Evolutionary conservation across 2,888 invertebrate genomes (phyloP).

Genomic region (Malthinus seriepunctatus): DNA sequence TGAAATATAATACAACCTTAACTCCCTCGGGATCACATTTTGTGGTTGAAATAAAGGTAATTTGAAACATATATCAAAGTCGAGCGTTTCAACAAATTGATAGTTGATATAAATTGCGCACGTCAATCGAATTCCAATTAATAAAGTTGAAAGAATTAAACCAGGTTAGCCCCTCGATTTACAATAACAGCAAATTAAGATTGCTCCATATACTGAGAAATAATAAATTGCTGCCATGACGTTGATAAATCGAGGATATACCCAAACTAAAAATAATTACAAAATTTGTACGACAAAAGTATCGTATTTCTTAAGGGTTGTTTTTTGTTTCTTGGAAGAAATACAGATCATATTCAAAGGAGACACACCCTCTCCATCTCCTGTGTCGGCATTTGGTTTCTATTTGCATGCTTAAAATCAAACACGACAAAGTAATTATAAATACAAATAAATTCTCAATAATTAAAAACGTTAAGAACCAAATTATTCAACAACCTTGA

Average conservation of each 20-base stretch:
- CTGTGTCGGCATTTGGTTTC: constrained; percentile 18
- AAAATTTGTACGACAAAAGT: constrained; percentile 14
- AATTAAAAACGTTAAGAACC: background rate
- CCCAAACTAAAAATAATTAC: background rate
- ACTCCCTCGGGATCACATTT: constrained; percentile 1
- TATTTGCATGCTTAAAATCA: background rate
- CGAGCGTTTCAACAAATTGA: constrained; percentile 8
- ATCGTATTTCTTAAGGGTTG: constrained; percentile 26
- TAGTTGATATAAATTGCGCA: constrained; percentile 22
- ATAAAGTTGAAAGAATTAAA: constrained; percentile 34
- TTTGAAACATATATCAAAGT: background rate
- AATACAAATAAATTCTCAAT: too few species aligned
- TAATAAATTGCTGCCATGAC: constrained; percentile 25
- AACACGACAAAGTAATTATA: too few species aligned
- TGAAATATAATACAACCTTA: background rate
- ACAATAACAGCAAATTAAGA: constrained; percentile 28
- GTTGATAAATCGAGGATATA: constrained; percentile 12
- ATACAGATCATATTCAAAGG: background rate
- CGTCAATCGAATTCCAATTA: constrained; percentile 36
- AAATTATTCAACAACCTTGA: background rate
- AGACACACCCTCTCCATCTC: constrained; percentile 17
- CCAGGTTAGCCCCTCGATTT: constrained; percentile 44
- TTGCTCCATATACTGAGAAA: constrained; percentile 24
- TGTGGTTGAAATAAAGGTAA: constrained; percentile 5
- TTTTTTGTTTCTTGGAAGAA: constrained; percentile 20